A percentile compares a stretch with the other conserved stretches of the same genome.
Conservation (phyloP, 2,797 vertebrate genomes). For the Sylvilagus floridanus region DNA sequence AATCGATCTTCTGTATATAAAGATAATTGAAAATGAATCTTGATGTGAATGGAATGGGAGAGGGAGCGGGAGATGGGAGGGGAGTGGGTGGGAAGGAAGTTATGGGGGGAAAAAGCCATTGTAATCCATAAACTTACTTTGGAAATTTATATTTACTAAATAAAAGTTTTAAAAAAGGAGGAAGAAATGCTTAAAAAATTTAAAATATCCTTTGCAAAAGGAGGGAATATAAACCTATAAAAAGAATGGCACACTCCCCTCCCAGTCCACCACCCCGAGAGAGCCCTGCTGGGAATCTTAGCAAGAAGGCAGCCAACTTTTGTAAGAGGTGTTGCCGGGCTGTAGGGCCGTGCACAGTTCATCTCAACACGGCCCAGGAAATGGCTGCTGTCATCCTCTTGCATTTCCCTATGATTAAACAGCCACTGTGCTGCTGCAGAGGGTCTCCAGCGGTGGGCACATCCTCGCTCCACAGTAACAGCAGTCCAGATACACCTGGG, state of each 20-base stretch:
- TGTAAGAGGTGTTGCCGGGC: background rate
- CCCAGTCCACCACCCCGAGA: background rate
- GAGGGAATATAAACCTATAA: background rate
- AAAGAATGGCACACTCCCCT: background rate
- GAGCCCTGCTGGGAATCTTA: background rate
- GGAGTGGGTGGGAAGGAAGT: too few species aligned
- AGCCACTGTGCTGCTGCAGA: background rate
- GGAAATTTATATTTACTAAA: too few species aligned
- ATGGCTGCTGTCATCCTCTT: background rate
- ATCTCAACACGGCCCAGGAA: background rate
- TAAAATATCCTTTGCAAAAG: constrained; percentile 9
- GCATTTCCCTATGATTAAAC: background rate
- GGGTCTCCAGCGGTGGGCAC: background rate
- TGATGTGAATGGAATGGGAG: too few species aligned
- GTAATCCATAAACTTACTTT: too few species aligned
- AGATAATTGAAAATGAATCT: too few species aligned
- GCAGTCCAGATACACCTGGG: background rate
- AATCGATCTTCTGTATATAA: too few species aligned
- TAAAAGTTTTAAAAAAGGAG: too few species aligned
- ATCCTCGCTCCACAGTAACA: background rate
- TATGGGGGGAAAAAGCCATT: too few species aligned
- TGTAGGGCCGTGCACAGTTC: background rate
- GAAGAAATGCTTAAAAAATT: background rate
- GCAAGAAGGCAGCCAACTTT: background rate
- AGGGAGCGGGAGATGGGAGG: too few species aligned